These are phyloP conservation scores for Desoria tigrina DNA, from an alignment of 2,888 invertebrate species.

Conservation along the genomic window DNA sequence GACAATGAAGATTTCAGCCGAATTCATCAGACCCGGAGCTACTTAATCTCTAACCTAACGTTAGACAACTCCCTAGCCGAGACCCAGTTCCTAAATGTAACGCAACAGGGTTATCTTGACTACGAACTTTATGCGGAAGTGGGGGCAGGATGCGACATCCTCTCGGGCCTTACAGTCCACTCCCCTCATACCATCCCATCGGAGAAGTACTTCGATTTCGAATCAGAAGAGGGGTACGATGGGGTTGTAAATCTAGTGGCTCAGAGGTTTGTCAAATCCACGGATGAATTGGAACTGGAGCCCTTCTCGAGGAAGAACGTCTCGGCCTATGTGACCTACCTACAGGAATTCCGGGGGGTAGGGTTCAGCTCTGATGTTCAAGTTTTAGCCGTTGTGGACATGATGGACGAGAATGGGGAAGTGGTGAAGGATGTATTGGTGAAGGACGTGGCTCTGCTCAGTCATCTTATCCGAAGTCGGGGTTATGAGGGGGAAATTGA, in stretches of 20 bases:
- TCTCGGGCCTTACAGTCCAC: background rate
- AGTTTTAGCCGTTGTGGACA: background rate
- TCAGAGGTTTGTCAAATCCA: background rate
- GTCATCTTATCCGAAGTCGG: constrained; percentile 2
- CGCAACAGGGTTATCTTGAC: no score
- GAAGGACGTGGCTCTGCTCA: background rate
- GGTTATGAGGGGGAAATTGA: background rate
- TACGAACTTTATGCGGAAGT: no score
- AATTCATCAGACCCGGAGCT: no score
- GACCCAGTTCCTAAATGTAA: no score
- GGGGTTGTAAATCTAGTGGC: background rate
- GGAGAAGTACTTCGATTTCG: background rate
- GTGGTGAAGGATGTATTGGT: background rate
- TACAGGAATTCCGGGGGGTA: background rate
- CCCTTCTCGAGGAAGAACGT: constrained; percentile 3
- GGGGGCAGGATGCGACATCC: background rate
- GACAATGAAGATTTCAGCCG: background rate
- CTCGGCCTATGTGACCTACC: background rate
- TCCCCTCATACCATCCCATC: background rate
- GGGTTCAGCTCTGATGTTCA: background rate
- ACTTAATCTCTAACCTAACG: no score
- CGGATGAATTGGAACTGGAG: constrained; percentile 5
- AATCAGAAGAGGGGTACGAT: background rate
- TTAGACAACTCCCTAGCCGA: no score
- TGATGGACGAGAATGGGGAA: constrained; percentile 3